Conservation (phyloP, 2,888 invertebrate genomes). For the Ormyrus nitidulus region DNA sequence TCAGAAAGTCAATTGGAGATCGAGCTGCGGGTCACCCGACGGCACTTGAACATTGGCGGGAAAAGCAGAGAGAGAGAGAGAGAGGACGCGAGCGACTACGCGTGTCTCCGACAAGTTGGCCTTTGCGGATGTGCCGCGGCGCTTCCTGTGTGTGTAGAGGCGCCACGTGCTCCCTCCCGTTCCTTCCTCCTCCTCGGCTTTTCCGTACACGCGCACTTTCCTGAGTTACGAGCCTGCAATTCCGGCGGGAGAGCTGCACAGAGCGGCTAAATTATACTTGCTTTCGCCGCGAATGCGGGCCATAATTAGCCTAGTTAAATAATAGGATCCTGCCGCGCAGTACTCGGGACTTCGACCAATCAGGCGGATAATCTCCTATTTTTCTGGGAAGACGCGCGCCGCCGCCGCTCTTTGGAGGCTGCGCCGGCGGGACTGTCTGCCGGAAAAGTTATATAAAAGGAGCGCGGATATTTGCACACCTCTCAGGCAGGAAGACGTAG, state of each 20-base stretch:
- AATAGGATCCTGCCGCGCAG: not conserved
- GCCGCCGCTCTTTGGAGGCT: not conserved
- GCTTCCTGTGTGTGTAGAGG: not conserved
- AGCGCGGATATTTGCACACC: conserved; percentile 49
- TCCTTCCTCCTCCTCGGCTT: not conserved
- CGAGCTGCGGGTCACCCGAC: not conserved
- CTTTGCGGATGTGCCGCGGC: not conserved
- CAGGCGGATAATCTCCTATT: conserved; percentile 13
- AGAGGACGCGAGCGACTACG: not conserved
- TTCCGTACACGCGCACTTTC: not conserved
- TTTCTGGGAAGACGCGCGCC: conserved; percentile 17
- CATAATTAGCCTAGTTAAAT: conserved; percentile 5
- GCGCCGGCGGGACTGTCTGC: not conserved
- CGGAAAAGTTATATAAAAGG: conserved; percentile 38
- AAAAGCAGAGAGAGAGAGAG: not conserved
- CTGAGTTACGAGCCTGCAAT: conserved; percentile 18
- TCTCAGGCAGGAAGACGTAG: conserved; percentile 23
- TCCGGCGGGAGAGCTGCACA: not conserved
- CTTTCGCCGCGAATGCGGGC: not conserved
- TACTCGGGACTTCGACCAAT: conserved; percentile 1
- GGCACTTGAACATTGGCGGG: conserved; percentile 11
- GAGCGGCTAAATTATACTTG: conserved; percentile 2
- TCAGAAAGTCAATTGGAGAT: conserved; percentile 47
- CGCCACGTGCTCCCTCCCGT: not conserved
- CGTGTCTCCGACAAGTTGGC: conserved; percentile 37